Evolutionary conservation across 2,888 invertebrate species (phyloP), one percentile per base, ranked within the genome.

Genomic region (Parochlus steinenii): DNA sequence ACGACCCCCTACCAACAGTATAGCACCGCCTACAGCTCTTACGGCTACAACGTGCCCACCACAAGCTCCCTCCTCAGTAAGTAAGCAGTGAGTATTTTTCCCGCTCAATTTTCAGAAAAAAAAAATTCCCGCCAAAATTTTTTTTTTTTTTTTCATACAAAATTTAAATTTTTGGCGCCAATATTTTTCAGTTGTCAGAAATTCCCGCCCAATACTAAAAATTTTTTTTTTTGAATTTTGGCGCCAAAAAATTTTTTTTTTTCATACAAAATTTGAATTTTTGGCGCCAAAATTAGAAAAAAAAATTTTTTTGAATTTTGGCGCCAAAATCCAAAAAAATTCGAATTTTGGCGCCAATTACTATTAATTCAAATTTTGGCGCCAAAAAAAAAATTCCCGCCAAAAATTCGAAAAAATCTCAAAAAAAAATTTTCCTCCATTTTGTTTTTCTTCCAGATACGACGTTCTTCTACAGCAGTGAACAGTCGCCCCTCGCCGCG

Each of bases 11-110:
- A 85, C 65, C 48, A 55, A 31, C 58, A 58, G 46, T 58, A 58
- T 41, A 52, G 58, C 11, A 51, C 56, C 30, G 52, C 57, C 5
- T 67, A 68, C 42, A 69, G 70, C 40, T 68, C 72, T 39, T 71
- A 72, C 47, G 70, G 71, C 39, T 73, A 73, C 53, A 69, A 71
- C 45, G 62, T 69, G 48, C 63, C 70, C 36, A 40, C 50, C 61
- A 67, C 63, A 64, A 30, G 69, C 62, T 71, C 71, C 62, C 67
- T 72, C 62, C 69, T 73, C 64, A 72, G 72, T 72, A 68, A 68
- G 67, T 68, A 68, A 67, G 67, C 64, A 67, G 67, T 67, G 67
- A 68, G 67, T 67, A 67, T 67, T 54, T 36, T 28, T 19, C n/a
- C 20, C 3, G n/a, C n/a, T n/a, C n/a, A n/a, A n/a, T n/a, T n/a